A percentile compares a stretch with the other conserved stretches of the same genome.
These are phyloP conservation scores for Argyresthia goedartella DNA, from an alignment of 2,888 invertebrate species.

Conservation along the genomic window DNA sequence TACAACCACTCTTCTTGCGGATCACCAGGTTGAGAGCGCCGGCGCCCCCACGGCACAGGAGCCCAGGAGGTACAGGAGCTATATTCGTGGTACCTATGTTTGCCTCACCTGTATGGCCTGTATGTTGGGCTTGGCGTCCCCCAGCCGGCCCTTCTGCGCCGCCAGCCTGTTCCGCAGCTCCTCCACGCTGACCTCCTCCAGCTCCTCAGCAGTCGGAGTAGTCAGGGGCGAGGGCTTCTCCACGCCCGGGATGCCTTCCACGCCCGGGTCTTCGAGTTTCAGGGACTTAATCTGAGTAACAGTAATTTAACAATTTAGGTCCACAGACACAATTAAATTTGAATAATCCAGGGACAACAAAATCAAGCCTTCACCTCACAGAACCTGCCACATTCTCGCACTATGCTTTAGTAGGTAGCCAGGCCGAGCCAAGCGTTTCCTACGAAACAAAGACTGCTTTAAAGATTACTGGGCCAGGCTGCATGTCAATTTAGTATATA, in stretches of 20 bases:
- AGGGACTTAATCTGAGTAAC: slow-evolving; percentile 59
- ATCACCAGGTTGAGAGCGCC: too few relatives aligned
- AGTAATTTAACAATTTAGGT: not conserved
- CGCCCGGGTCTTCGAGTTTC: slow-evolving; percentile 64
- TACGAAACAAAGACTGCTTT: too few relatives aligned
- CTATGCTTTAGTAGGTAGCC: too few relatives aligned
- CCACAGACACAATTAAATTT: not conserved
- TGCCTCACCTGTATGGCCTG: slow-evolving; percentile 78
- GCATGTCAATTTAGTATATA: too few relatives aligned
- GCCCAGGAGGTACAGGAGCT: too few relatives aligned
- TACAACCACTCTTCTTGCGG: too few relatives aligned
- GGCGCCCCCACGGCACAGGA: too few relatives aligned
- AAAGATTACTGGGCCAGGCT: too few relatives aligned
- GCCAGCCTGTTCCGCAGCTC: slow-evolving; percentile 71
- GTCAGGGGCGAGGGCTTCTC: slow-evolving; percentile 61
- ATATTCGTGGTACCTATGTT: too few relatives aligned
- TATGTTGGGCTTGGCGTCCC: slow-evolving; percentile 77
- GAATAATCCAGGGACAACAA: not conserved
- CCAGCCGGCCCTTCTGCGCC: slow-evolving; percentile 71
- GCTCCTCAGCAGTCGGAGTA: slow-evolving; percentile 75
- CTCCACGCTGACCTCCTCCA: slow-evolving; percentile 68
- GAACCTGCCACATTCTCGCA: not conserved
- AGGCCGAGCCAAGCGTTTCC: too few relatives aligned
- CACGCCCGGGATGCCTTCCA: slow-evolving; percentile 42
- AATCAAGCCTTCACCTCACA: not conserved